A percentile compares a stretch with the other conserved stretches of the same genome.
Conservation (phyloP, 2,888 invertebrate species). For the Bombyx huttoni region DNA sequence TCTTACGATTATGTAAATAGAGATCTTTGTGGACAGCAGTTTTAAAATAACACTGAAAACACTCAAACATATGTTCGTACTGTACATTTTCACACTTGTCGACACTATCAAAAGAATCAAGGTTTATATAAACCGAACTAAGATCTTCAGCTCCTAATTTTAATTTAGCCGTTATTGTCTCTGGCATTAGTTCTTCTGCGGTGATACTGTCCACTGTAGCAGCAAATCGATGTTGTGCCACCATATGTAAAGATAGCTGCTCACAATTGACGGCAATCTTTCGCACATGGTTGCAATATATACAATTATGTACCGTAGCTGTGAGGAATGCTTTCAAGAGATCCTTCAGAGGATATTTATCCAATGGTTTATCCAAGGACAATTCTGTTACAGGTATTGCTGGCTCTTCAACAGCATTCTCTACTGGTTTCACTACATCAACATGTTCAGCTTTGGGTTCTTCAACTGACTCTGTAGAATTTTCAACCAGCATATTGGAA, state of each 20-base stretch:
- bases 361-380: constrained; percentile 80
- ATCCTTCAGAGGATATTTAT: constrained; percentile 80
- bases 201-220: constrained; percentile 84
- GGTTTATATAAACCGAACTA: constrained; percentile 78
- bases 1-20: constrained; percentile 87
- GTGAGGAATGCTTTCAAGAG: constrained; percentile 81
- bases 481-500: constrained; percentile 26
- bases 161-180: constrained; percentile 79
- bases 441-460: constrained; percentile 44
- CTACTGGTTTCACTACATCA: constrained; percentile 29
- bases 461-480: constrained; percentile 17
- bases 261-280: constrained; percentile 88
- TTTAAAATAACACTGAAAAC: constrained; percentile 87
- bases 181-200: constrained; percentile 79
- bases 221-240: constrained; percentile 84
- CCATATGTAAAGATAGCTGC: constrained; percentile 84
- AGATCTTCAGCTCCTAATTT: constrained; percentile 74
- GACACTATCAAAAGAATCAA: constrained; percentile 78
- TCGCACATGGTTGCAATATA: constrained; percentile 89
- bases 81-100: constrained; percentile 70
- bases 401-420: constrained; percentile 44
- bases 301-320: constrained; percentile 78
- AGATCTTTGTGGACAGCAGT: constrained; percentile 87
- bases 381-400: constrained; percentile 80
- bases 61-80: constrained; percentile 82